These are phyloP conservation scores for Albula glossodonta DNA, from an alignment of 2,113 vertebrate genomes.

Conservation along the genomic window DNA sequence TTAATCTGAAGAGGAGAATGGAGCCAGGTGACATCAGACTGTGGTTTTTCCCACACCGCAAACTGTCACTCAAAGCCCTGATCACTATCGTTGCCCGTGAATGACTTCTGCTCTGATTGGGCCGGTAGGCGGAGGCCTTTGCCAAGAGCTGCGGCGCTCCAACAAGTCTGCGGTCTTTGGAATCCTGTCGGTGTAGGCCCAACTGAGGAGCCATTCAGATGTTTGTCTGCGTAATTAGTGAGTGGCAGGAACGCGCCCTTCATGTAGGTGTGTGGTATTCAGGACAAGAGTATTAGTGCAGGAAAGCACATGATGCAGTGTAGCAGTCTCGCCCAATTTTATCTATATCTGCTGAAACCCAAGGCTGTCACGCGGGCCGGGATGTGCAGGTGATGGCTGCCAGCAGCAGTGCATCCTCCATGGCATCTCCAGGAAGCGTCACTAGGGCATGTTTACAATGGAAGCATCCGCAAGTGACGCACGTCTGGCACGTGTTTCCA, in stretches of 20 bases:
- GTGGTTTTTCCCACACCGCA: neutral
- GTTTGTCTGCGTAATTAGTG: neutral
- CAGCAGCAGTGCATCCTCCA: conserved; percentile 48
- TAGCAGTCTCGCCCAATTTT: neutral
- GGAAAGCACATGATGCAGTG: too few relatives aligned
- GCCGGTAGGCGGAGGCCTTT: neutral
- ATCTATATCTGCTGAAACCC: neutral
- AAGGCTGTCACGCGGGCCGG: conserved; percentile 48
- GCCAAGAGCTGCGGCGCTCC: neutral
- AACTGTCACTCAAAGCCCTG: neutral
- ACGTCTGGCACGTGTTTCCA: conserved; percentile 32
- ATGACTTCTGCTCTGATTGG: neutral
- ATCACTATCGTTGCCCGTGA: neutral
- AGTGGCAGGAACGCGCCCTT: neutral
- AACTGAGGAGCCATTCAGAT: neutral
- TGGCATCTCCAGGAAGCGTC: conserved; percentile 56
- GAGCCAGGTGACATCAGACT: conserved; percentile 9
- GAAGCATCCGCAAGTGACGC: conserved; percentile 51
- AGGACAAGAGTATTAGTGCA: too few relatives aligned
- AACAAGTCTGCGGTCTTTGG: neutral
- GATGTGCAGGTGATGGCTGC: conserved; percentile 39
- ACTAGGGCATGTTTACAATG: conserved; percentile 56
- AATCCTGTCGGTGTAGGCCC: neutral
- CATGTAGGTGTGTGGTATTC: neutral
- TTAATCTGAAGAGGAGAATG: neutral